These are phyloP conservation scores for Galerucella calmariensis DNA, from an alignment of 2,888 invertebrate species.

Conservation along the genomic window DNA sequence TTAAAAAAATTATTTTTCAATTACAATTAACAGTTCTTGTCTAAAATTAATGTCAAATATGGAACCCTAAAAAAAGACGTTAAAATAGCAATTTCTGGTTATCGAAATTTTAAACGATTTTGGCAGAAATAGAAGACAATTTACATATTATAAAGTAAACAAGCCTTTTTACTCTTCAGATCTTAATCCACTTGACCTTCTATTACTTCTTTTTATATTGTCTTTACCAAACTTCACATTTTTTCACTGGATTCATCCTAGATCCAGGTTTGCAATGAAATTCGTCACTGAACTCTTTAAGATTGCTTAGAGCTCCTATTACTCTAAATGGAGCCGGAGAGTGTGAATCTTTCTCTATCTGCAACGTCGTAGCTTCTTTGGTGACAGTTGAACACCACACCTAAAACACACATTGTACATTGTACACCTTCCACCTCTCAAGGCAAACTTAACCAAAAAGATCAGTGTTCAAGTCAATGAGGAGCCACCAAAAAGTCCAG, in stretches of 20 bases:
- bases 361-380: slow-evolving; percentile 83
- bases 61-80: too few relatives aligned
- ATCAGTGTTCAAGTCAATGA: too few relatives aligned
- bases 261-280: slow-evolving; percentile 81
- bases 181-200: neutral
- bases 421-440: neutral
- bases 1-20: too few relatives aligned
- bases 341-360: slow-evolving; percentile 94
- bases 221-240: slow-evolving; percentile 89
- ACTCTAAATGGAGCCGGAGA: slow-evolving; percentile 89
- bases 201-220: neutral
- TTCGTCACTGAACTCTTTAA: slow-evolving; percentile 83
- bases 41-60: too few relatives aligned
- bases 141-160: neutral
- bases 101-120: neutral
- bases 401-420: slow-evolving; percentile 20
- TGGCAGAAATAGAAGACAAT: slow-evolving; percentile 4
- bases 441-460: too few relatives aligned
- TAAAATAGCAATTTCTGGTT: too few relatives aligned
- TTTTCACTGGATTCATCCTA: slow-evolving; percentile 85
- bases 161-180: slow-evolving; percentile 14
- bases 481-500: too few relatives aligned
- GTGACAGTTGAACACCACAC: slow-evolving; percentile 91
- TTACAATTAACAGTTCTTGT: too few relatives aligned
- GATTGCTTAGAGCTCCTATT: slow-evolving; percentile 87